Evolutionary conservation across 2,797 vertebrate genomes (phyloP), one percentile per base, ranked within the genome.

Genomic region (Onychomys torridus): DNA sequence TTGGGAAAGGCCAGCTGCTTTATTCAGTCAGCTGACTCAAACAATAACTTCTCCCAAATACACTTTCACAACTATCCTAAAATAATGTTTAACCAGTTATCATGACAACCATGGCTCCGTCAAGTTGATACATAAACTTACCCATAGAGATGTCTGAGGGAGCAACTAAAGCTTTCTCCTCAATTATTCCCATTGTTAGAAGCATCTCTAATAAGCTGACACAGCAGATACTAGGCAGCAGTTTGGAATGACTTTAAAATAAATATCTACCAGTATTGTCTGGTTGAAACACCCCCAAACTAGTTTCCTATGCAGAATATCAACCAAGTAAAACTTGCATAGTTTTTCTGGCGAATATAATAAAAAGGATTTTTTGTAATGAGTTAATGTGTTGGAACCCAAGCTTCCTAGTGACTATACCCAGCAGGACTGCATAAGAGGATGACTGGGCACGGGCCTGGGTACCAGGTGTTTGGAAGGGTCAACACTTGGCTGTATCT

Each of bases 281-380:
- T 34, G 13, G 34, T 10, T 94, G 43, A 92, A 92, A 76, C 61
- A 76, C 71, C 37, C 32, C 46, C 46, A 79, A 81, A n/a, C 49
- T 37, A 79, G 32, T 85, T 96, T 96, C 77, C 83, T 63, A 61
- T 86, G 14, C 43, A 63, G 93, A 95, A 84, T n/a, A 85, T 40
- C 85, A 49, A 89, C 69, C 79, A 67, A 69, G 40, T 34, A 91
- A 86, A 93, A 67, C 21, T 59, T 89, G 52, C 14, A 95, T 43
- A 75, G 7, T 81, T 93, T 75, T 93, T 83, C 67, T 63, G 67
- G 57, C 89, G 84, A 88, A 84, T 55, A 61, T 2, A 82, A 43
- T 76, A 84, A 69, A 59, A 89, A 78, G 27, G 77, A 77, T 32
- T 34, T 67, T 67, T 67, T 65, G 32, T 6, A 67, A 67, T 16